These are phyloP conservation scores for Melipona bicolor DNA, from an alignment of 2,888 invertebrate genomes.

Conservation along the genomic window DNA sequence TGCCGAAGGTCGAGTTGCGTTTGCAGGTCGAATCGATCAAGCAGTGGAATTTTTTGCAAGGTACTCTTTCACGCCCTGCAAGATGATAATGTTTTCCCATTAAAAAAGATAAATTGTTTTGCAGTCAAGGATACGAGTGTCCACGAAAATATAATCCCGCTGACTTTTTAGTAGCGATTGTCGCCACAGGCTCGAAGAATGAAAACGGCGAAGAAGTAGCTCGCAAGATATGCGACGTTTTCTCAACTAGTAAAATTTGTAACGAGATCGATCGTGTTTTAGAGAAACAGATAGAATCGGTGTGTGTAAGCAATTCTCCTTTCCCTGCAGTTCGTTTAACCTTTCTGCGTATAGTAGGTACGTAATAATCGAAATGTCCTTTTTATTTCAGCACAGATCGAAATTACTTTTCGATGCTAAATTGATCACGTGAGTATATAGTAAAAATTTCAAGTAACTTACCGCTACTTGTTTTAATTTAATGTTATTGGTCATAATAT, in stretches of 20 bases:
- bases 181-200: slow-evolving; percentile 92
- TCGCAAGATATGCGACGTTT: slow-evolving; percentile 91
- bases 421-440: slow-evolving; percentile 25
- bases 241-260: slow-evolving; percentile 91
- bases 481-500: background rate
- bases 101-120: too few species aligned
- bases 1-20: slow-evolving; percentile 95
- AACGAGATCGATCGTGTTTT: slow-evolving; percentile 91
- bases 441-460: background rate
- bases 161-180: slow-evolving; percentile 93
- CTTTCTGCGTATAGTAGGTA: too few species aligned
- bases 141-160: slow-evolving; percentile 95
- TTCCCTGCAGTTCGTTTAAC: background rate
- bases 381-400: background rate
- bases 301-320: background rate
- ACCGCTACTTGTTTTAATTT: background rate
- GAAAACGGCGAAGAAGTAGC: slow-evolving; percentile 90
- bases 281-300: slow-evolving; percentile 86
- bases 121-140: slow-evolving; percentile 90
- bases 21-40: slow-evolving; percentile 89
- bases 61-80: slow-evolving; percentile 80
- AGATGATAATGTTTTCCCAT: background rate
- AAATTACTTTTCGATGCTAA: background rate
- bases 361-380: background rate
- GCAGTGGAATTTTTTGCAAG: slow-evolving; percentile 90